phyloP scores from a whole-genome alignment of 2,888 invertebrate species.

The Catocala sponsa region DNA sequence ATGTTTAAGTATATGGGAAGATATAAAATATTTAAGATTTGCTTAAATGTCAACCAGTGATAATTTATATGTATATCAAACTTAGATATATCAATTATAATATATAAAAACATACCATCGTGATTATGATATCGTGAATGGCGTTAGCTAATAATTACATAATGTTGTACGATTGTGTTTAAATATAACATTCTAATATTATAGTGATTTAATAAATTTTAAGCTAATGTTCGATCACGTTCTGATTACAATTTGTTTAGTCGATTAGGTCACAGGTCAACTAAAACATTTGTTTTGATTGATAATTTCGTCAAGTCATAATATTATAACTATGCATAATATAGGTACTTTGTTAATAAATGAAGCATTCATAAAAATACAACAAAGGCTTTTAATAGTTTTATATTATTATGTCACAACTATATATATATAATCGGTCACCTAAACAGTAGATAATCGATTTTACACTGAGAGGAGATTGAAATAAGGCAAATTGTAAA shows the following conservation, averaged over 20 bases:
- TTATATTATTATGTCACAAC: no score
- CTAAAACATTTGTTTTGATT: conserved; percentile 15
- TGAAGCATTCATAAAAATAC: no score
- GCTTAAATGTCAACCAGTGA: no score
- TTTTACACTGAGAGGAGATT: no score
- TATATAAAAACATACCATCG: conserved; percentile 1
- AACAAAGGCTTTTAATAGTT: no score
- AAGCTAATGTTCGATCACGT: neutral
- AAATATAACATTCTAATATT: conserved; percentile 6
- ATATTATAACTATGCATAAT: conserved; percentile 1
- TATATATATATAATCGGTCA: no score
- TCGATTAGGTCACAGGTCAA: conserved; percentile 29
- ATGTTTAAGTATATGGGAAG: no score
- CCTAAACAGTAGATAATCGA: no score
- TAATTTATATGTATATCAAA: neutral
- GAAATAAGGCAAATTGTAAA: no score
- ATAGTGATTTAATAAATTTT: neutral
- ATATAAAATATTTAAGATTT: no score
- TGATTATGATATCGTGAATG: conserved; percentile 4
- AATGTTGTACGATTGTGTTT: conserved; percentile 1
- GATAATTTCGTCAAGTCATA: conserved; percentile 9
- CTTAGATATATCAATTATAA: neutral
- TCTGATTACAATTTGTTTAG: conserved; percentile 30
- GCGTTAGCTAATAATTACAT: conserved; percentile 3
- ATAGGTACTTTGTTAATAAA: neutral